Percentiles rank a stretch among this genome's conserved stretches.
Evolutionary conservation across 1,140 invertebrate species (phyloP).

Genomic region (Maconellicoccus hirsutus): DNA sequence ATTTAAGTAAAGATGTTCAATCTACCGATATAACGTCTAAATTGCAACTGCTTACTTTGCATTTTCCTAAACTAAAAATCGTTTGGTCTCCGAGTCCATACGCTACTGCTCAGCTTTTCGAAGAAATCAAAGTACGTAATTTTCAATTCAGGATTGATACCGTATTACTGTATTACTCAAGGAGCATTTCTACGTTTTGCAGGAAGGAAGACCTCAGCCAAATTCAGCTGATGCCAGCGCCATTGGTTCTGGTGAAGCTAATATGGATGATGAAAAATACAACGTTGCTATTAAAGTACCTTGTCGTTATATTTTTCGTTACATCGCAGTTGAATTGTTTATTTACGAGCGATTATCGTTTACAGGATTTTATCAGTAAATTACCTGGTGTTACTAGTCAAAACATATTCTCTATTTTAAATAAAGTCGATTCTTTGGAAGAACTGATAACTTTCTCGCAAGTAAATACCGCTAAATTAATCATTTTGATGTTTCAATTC

Average conservation of each 20-base stretch:
- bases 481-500: not conserved
- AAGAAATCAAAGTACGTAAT: constrained; percentile 61
- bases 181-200: too few relatives aligned
- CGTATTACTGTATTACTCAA: too few relatives aligned
- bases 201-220: constrained; percentile 69
- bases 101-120: constrained; percentile 89
- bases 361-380: constrained; percentile 72
- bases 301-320: too few relatives aligned
- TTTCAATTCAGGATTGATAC: too few relatives aligned
- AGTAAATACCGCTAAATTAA: constrained; percentile 23
- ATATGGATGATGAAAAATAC: constrained; percentile 53
- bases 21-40: constrained; percentile 61
- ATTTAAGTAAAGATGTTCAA: constrained; percentile 60
- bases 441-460: constrained; percentile 37
- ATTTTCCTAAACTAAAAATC: constrained; percentile 82
- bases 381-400: constrained; percentile 81
- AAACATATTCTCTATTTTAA: constrained; percentile 67
- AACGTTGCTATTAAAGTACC: constrained; percentile 52
- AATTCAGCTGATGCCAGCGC: constrained; percentile 51
- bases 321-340: too few relatives aligned
- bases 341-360: not conserved
- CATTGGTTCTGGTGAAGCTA: constrained; percentile 48
- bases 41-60: constrained; percentile 80
- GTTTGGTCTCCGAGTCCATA: constrained; percentile 94
- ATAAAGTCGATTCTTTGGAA: constrained; percentile 62